Conservation (phyloP, 2,113 vertebrate species). For the Takifugu flavidus region DNA sequence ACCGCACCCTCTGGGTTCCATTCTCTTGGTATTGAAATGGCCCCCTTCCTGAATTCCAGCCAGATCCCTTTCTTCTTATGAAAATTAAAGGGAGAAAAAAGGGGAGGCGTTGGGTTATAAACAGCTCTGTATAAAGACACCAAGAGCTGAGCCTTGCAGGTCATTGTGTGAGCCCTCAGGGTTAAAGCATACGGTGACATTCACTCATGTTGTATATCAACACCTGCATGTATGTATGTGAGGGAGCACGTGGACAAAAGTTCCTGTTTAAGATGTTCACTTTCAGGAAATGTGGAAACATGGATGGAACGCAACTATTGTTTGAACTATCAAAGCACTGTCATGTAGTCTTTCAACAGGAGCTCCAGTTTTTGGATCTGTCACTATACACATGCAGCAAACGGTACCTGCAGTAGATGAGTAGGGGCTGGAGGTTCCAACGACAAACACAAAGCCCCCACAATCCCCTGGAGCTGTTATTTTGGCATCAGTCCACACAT, state of each 20-base stretch:
- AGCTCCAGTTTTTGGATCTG: too few relatives aligned
- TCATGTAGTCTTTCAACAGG: too few relatives aligned
- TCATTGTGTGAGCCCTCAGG: constrained; percentile 40
- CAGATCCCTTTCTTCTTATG: constrained; percentile 53
- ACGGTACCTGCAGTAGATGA: too few relatives aligned
- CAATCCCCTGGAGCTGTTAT: too few relatives aligned
- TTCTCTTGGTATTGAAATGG: constrained; percentile 43
- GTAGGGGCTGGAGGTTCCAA: too few relatives aligned
- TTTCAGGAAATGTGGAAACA: background rate
- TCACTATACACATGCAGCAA: too few relatives aligned
- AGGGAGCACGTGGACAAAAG: background rate
- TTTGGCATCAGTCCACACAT: too few relatives aligned
- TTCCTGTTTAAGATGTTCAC: background rate
- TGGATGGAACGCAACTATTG: background rate
- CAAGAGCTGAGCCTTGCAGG: constrained; percentile 5
- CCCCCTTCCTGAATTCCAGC: constrained; percentile 62
- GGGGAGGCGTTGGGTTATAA: constrained; percentile 46
- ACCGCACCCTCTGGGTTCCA: constrained; percentile 28
- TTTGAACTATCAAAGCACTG: too few relatives aligned
- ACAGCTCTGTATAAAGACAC: constrained; percentile 56
- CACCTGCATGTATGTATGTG: background rate
- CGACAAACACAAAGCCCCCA: too few relatives aligned
- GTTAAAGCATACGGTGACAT: constrained; percentile 3
- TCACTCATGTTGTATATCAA: background rate
- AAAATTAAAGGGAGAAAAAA: constrained; percentile 32